Evolutionary conservation across 1,140 invertebrate species (phyloP).

Genomic region (Globodera rostochiensis): DNA sequence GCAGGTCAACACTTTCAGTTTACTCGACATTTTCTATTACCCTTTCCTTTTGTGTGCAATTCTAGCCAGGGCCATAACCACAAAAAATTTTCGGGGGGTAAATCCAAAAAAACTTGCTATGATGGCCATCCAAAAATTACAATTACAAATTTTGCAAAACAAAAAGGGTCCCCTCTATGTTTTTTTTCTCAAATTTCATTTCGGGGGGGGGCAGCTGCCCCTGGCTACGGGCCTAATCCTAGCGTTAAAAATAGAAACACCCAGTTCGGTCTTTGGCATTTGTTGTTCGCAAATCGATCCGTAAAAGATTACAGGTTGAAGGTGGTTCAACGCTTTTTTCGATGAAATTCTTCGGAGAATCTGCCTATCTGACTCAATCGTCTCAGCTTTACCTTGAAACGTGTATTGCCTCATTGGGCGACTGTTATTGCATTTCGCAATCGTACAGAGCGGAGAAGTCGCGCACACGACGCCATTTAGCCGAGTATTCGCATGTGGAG

Average conservation of each 20-base stretch:
- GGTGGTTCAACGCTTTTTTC: constrained; percentile 97
- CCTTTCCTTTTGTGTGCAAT: neutral
- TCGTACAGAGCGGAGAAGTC: constrained; percentile 97
- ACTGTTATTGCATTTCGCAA: constrained; percentile 95
- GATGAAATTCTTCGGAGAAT: constrained; percentile 87
- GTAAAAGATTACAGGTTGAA: constrained; percentile 78
- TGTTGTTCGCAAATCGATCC: no score
- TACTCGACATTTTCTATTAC: constrained; percentile 6
- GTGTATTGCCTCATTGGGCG: constrained; percentile 86
- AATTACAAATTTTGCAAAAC: neutral
- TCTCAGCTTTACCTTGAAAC: constrained; percentile 99
- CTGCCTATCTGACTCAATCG: constrained; percentile 91
- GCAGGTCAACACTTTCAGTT: constrained; percentile 57
- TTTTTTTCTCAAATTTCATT: no score
- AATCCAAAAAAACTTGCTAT: neutral
- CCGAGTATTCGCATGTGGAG: constrained; percentile 96
- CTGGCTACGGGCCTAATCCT: no score
- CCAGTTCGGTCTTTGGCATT: no score
- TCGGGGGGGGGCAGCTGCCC: no score
- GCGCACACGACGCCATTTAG: constrained; percentile 89
- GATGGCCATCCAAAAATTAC: neutral
- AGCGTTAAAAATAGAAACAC: neutral
- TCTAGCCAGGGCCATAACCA: no score
- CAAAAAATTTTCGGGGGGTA: no score
- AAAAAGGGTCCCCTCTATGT: no score